Conservation (phyloP, 2,888 invertebrate species). For the Synanthedon andrenaeformis region DNA sequence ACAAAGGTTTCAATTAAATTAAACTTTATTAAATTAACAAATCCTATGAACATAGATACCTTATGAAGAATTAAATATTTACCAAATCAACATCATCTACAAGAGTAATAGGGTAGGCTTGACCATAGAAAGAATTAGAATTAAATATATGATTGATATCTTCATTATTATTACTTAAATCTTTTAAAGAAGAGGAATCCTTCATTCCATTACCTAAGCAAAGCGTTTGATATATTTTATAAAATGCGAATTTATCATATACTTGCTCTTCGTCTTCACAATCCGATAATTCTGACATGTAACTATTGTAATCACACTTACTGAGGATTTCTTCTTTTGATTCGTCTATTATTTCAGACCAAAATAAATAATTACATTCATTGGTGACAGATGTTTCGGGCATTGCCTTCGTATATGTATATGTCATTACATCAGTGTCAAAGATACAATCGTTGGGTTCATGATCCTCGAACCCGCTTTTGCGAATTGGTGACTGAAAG, state of each 20-base stretch:
- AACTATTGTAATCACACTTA: conserved; percentile 23
- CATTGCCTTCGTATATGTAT: conserved; percentile 4
- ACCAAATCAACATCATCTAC: conserved; percentile 33
- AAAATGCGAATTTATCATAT: conserved; percentile 47
- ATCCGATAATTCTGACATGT: conserved; percentile 25
- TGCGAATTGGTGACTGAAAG: conserved; percentile 24
- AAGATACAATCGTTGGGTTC: conserved; percentile 49
- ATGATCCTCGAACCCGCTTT: conserved; percentile 21
- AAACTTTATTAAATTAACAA: background rate
- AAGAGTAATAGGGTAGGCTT: conserved; percentile 44
- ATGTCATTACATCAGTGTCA: conserved; percentile 32
- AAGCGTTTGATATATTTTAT: conserved; percentile 45
- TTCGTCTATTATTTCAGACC: conserved; percentile 44
- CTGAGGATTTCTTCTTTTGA: conserved; percentile 37
- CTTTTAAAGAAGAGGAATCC: conserved; percentile 53
- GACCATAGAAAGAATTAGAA: conserved; percentile 19
- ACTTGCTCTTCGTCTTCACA: conserved; percentile 27
- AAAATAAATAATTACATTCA: conserved; percentile 21
- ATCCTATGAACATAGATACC: too few relatives aligned
- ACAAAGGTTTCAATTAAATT: background rate
- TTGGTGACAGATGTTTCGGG: background rate
- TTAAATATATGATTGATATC: conserved; percentile 13
- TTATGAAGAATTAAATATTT: conserved; percentile 17
- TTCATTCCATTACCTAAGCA: conserved; percentile 30
- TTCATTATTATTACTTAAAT: conserved; percentile 21